Evolutionary conservation across 2,113 vertebrate species (phyloP).

Genomic region (Cettia cetti): DNA sequence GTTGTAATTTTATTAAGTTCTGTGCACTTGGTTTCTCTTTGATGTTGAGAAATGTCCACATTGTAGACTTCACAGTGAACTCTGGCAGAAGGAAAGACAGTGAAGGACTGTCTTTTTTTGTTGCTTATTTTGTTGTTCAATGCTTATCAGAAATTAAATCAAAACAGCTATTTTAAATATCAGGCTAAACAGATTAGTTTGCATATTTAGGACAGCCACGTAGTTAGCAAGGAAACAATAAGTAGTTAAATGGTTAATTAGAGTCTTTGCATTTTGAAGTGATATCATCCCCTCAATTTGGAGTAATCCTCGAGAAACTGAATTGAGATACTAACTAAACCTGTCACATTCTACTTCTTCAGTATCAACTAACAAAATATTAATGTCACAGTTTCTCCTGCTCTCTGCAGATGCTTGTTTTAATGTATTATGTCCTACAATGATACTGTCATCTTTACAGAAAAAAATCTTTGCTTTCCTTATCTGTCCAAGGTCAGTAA

Average conservation of each 20-base stretch:
- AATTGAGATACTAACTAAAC: not conserved
- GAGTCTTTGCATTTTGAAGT: not conserved
- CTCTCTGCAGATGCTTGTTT: not conserved
- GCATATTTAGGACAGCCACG: not conserved
- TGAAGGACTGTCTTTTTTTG: not conserved
- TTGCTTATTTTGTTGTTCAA: not conserved
- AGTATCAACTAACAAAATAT: not conserved
- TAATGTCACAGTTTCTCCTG: not conserved
- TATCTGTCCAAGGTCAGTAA: not conserved
- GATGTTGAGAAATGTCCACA: not conserved
- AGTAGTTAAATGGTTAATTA: not conserved
- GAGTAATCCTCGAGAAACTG: not conserved
- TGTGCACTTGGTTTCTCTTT: not conserved
- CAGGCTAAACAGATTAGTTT: not conserved
- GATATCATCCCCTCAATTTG: not conserved
- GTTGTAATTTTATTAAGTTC: not conserved
- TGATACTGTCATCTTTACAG: not conserved
- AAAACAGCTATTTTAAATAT: not conserved
- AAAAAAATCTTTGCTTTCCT: not conserved
- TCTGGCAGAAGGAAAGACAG: not conserved
- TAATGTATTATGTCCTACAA: not conserved
- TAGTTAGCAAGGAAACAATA: not conserved
- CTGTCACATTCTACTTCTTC: not conserved
- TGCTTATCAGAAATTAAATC: not conserved
- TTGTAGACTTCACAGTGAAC: not conserved